A percentile compares a stretch with the other conserved stretches of the same genome.
Evolutionary conservation across 2,113 vertebrate species (phyloP).

Genomic region (Toxotes chatareus): DNA sequence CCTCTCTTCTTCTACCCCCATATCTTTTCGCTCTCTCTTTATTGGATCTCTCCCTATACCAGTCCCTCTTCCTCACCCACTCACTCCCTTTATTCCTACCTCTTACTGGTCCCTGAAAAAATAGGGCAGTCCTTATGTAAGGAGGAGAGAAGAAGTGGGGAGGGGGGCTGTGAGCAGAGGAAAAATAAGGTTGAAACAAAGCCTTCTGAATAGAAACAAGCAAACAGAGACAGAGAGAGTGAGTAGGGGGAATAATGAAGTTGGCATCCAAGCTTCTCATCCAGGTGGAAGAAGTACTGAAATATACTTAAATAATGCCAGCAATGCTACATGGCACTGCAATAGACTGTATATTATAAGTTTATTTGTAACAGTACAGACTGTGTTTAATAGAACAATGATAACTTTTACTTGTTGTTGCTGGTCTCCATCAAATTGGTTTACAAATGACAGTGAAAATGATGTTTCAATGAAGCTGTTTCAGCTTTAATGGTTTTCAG

Average conservation of each 20-base stretch:
- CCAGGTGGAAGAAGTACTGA: constrained; percentile 24
- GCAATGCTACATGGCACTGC: background rate
- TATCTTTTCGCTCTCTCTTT: constrained; percentile 56
- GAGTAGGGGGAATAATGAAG: constrained; percentile 68
- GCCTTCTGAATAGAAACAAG: constrained; percentile 60
- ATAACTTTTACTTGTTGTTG: background rate
- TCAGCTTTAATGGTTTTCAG: background rate
- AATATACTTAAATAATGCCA: background rate
- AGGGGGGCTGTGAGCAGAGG: constrained; percentile 41
- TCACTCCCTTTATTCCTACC: constrained; percentile 73
- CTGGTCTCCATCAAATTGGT: background rate
- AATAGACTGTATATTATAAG: background rate
- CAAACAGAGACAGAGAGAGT: constrained; percentile 42
- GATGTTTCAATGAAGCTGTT: background rate
- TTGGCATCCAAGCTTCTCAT: constrained; percentile 30
- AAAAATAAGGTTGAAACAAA: constrained; percentile 65
- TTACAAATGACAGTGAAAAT: background rate
- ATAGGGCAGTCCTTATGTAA: constrained; percentile 83
- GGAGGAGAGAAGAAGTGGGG: constrained; percentile 64
- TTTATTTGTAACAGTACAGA: background rate
- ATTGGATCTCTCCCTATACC: constrained; percentile 61
- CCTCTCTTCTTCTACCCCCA: constrained; percentile 61
- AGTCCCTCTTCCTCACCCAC: constrained; percentile 72
- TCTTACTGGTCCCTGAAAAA: constrained; percentile 77
- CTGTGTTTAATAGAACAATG: background rate